Evolutionary conservation across 1,140 invertebrate genomes (phyloP), one percentile per base, ranked within the genome.

Genomic region (Apis dorsata): DNA sequence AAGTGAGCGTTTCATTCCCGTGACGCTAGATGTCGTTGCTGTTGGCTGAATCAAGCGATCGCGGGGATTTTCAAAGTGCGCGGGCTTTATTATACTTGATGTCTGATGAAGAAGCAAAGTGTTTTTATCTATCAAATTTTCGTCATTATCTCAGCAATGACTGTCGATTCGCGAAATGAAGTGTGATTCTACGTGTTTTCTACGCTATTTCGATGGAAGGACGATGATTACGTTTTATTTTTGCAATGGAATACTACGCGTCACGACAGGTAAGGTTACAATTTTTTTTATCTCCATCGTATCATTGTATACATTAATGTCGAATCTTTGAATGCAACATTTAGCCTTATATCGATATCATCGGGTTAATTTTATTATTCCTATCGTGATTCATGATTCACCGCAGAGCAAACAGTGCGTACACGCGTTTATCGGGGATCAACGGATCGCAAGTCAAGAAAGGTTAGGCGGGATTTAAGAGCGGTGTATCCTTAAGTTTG

Each of bases 21-120:
- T 2, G n/a, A 17, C 79, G 86, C 65, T 84, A 87, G 86, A 87
- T 87, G 86, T 55, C 86, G 83, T 74, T 74, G 55, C 74, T 11
- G 55, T 28, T 51, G 24, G 12, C 19, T 63, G 19, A 63, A 34
- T 49, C 2, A 17, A 13, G 3, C 12, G 17, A 10, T 5, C 65
- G 81, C 81, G 59, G 34, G 59, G 34, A 13, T 49, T 71, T 82
- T 83, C 66, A 24, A 83, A 83, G 34, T 17, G 17, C 75, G 57
- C 81, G 81, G 34, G 59, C 57, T 83, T 83, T 70, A 24, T 21
- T 1, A 11, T 15, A 12, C 44, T 62, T 1, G 7, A 8, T 10
- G n/a, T 12, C 17, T 19, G 19, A 60, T n/a, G 34, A 49, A 15
- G 1, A 28, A 12, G 19, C 8, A 12, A n/a, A n/a, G 4, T 15